Conservation (phyloP, 2,113 vertebrate genomes). For the Hoplias malabaricus region DNA sequence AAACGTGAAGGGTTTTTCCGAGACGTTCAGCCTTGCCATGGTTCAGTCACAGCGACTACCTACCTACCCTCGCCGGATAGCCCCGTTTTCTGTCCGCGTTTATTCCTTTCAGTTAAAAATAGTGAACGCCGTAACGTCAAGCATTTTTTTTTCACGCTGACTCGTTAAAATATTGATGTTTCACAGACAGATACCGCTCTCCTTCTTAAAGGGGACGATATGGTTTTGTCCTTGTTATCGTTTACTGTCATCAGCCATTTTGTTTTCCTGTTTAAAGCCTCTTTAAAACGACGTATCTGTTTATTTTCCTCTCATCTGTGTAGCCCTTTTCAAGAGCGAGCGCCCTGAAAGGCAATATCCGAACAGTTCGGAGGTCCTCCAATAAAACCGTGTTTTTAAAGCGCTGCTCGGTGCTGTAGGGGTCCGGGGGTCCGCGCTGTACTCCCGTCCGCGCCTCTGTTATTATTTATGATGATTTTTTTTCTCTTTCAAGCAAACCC, state of each 20-base stretch:
- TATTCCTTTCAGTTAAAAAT: conserved; percentile 30
- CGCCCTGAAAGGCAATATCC: conserved; percentile 26
- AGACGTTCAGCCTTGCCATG: conserved; percentile 56
- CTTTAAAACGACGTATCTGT: conserved; percentile 64
- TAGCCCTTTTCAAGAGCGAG: conserved; percentile 50
- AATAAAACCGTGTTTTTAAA: conserved; percentile 50
- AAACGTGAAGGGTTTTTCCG: conserved; percentile 37
- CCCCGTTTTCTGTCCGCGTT: conserved; percentile 3
- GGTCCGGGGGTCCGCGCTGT: conserved; percentile 24
- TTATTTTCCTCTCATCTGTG: conserved; percentile 66
- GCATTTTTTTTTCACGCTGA: conserved; percentile 29
- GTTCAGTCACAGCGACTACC: conserved; percentile 49
- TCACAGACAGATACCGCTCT: conserved; percentile 46
- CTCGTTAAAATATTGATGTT: conserved; percentile 51
- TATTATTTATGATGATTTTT: conserved; percentile 48
- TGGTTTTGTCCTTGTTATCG: conserved; percentile 39
- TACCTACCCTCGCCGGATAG: conserved; percentile 48
- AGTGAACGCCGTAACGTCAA: conserved; percentile 18
- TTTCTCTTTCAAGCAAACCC: conserved; percentile 35
- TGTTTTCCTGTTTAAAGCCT: conserved; percentile 39
- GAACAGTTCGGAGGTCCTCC: conserved; percentile 34
- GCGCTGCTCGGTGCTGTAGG: conserved; percentile 35
- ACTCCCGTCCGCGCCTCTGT: conserved; percentile 46
- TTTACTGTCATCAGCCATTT: conserved; percentile 47
- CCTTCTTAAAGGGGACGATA: conserved; percentile 62